These are phyloP conservation scores for Petroica traversi DNA, from an alignment of 2,113 vertebrate genomes.

Conservation along the genomic window DNA sequence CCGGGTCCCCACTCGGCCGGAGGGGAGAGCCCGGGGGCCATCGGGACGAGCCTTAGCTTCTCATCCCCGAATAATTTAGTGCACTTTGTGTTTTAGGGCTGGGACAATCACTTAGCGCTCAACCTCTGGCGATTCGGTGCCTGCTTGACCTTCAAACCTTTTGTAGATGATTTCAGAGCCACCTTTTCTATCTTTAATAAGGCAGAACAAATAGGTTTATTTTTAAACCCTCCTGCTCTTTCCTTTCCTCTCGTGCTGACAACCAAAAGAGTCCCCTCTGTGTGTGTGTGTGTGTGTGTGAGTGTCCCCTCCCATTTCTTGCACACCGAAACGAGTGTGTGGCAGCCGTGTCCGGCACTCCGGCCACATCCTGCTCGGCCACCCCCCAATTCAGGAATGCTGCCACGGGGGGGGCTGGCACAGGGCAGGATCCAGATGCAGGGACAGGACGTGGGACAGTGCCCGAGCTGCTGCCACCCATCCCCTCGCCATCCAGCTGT, in stretches of 20 bases:
- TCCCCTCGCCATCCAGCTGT: background rate
- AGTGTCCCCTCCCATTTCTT: background rate
- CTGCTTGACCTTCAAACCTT: constrained; percentile 53
- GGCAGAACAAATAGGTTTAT: constrained; percentile 57
- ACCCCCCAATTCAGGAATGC: background rate
- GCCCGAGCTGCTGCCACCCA: background rate
- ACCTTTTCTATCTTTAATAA: constrained; percentile 68
- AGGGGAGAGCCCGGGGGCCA: background rate
- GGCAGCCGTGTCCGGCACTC: background rate
- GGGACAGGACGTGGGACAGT: background rate
- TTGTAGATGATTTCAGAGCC: constrained; percentile 36
- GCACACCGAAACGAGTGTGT: background rate
- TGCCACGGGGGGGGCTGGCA: background rate
- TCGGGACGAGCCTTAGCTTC: background rate
- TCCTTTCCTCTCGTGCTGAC: constrained; percentile 64
- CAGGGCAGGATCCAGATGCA: background rate
- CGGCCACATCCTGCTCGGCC: background rate
- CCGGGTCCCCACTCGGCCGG: fast-evolving
- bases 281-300: background rate
- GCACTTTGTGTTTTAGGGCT: constrained; percentile 38
- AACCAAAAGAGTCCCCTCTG: constrained; percentile 55
- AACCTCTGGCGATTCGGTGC: constrained; percentile 17
- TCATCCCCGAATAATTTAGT: background rate
- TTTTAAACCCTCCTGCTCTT: constrained; percentile 59
- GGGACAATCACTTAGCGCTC: constrained; percentile 51